These are phyloP conservation scores for Cichlasoma orientale DNA, from an alignment of 2,797 vertebrate genomes.

Conservation along the genomic window DNA sequence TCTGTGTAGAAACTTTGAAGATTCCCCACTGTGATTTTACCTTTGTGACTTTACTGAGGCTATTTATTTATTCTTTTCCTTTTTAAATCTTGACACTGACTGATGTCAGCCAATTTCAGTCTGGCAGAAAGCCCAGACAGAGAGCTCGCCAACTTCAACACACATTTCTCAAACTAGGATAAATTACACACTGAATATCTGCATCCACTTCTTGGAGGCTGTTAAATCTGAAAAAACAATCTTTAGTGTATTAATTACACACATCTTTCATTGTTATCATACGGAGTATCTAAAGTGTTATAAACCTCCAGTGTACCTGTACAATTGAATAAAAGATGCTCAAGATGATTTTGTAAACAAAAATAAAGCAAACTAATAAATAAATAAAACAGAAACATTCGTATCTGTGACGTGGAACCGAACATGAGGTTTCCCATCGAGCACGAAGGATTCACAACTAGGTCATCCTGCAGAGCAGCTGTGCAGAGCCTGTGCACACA, in stretches of 20 bases:
- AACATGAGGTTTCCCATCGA: constrained; percentile 1
- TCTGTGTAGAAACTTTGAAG: neutral
- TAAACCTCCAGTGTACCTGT: neutral
- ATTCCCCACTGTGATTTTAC: neutral
- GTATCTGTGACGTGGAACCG: neutral
- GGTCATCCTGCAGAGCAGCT: constrained; percentile 13
- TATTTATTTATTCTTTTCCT: neutral
- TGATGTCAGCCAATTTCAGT: constrained; percentile 22
- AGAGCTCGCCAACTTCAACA: constrained; percentile 12
- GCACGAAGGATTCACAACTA: neutral
- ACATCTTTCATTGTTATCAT: neutral
- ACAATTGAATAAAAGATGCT: neutral
- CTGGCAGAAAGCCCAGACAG: constrained; percentile 30
- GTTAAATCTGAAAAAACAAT: neutral
- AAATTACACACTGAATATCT: constrained; percentile 18
- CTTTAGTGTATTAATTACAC: neutral
- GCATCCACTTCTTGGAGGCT: neutral
- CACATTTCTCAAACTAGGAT: constrained; percentile 1
- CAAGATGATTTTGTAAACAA: neutral
- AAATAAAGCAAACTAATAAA: neutral
- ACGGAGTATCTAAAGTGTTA: neutral
- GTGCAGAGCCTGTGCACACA: neutral
- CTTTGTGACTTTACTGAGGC: neutral
- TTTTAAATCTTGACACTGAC: constrained; percentile 44
- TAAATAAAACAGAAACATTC: neutral